Base-by-base conservation (phyloP, 2,113 vertebrate genomes). In the Plectropomus leopardus region DNA sequence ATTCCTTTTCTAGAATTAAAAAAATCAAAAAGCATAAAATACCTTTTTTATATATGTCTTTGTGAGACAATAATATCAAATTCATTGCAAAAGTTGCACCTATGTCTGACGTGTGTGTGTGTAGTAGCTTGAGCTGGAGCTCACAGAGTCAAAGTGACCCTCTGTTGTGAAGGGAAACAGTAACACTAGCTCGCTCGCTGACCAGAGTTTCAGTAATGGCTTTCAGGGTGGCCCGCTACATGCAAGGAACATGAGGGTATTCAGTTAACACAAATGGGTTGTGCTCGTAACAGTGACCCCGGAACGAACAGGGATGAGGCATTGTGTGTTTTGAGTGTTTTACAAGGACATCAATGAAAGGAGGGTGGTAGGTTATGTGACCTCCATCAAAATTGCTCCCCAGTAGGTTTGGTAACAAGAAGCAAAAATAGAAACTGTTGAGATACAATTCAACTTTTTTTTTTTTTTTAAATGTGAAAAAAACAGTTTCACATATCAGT, bases 181-280 rank as follows among this genome's bases (percentile, higher is more conserved):
- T 82, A 84, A 88, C 76, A 83, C 74, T 48, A 75, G 63, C 72
- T 61, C 8, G 58, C 57, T 71, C 36, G 4, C 34, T 68, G 71
- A 78, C 71, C 69, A 76, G 65, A 70, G 76, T 59, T 82, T 76
- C 80, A 88, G 80, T 78, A 87, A 92, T 85, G 88, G 78, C 89
- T 92, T 92, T 92, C 90, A 92, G 90, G 92, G 91, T 92, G 89
- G 91, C 85, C 91, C 47, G 34, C 78, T 74, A 87, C 87, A 86
- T 79, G 79, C 84, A 83, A 73, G 68, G 78, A 85, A 91, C 93
- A 93, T 87, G 80, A 89, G 86, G 91, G 80, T 78, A 93, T 89
- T 93, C 89, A 92, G 85, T 92, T 92, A 86, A 92, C 90, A 93
- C 92, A 92, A 94, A 94, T 92, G 86, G 87, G 91, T 89, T 72